phyloP scores from a whole-genome alignment of 2,113 vertebrate genomes.

The Sander vitreus region DNA sequence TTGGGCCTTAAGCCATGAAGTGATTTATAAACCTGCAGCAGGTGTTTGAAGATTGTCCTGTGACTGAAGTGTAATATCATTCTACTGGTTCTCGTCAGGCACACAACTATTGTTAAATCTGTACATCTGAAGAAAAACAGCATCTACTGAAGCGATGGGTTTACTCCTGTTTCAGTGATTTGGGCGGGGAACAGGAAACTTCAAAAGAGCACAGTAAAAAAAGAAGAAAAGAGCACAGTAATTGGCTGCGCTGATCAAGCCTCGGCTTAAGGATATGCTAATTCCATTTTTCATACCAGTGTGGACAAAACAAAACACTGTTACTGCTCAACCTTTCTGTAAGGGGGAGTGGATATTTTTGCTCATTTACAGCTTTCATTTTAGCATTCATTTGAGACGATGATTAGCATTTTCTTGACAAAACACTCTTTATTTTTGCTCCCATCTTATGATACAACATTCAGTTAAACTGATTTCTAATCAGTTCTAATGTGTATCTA shows the following conservation, averaged over 20 bases:
- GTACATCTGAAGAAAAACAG: background rate
- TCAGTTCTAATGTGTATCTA: no score
- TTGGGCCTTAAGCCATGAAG: background rate
- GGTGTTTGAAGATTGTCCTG: slow-evolving; percentile 1
- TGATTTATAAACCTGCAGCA: slow-evolving; percentile 3
- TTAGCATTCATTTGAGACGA: background rate
- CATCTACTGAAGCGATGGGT: background rate
- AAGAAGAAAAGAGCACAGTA: background rate
- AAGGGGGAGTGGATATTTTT: background rate
- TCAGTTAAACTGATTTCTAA: background rate
- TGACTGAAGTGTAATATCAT: slow-evolving; percentile 1
- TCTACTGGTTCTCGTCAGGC: background rate
- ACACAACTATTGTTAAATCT: background rate
- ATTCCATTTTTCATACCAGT: slow-evolving; percentile 26
- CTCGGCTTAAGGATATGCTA: slow-evolving; percentile 39
- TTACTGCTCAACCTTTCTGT: background rate
- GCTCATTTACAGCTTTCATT: background rate
- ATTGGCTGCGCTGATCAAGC: slow-evolving; percentile 42
- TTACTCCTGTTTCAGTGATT: slow-evolving; percentile 5
- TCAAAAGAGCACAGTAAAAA: slow-evolving; percentile 8
- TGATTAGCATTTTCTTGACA: background rate
- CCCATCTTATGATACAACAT: background rate
- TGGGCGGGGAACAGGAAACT: background rate
- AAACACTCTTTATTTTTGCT: background rate
- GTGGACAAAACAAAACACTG: background rate